Evolutionary conservation across 1,140 invertebrate genomes (phyloP), one percentile per base, ranked within the genome.

Genomic region (Andricus grossulariae): DNA sequence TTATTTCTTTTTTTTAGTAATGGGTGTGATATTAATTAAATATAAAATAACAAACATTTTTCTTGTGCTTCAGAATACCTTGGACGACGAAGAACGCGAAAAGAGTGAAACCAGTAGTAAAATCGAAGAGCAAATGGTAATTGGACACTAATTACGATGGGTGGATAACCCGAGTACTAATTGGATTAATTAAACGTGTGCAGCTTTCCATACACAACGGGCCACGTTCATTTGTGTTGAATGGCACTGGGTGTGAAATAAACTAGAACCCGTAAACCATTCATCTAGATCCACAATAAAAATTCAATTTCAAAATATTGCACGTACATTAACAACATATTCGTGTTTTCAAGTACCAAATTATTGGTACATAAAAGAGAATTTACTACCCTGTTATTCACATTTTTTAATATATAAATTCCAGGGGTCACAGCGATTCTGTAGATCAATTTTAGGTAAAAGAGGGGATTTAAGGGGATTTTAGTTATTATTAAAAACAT

Each of bases 141-240:
- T 83, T 77, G 80, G 78, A 13, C 25, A 21, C 70, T 79, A 81
- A 84, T 82, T 85, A 78, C 77, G 71, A 80, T 75, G 54, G 39
- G 19, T 60, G n/a, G 79, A 79, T 78, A 70, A 79, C 74, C 50
- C 71, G 66, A 21, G 55, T 32, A 77, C 75, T 85, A 85, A 86
- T 85, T 85, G 83, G 81, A 85, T 86, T 85, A 86, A 86, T 84
- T 80, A 83, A 83, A 79, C 66, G 39, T 32, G 25, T 66, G 60
- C 60, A 39, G 60, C 60, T 66, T 66, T 66, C 25, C 32, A 39
- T 66, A 66, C 11, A 66, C 32, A 13, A n/a, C n/a, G 60, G n/a
- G 32, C 32, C 32, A 39, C 60, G 16, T 32, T 66, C 32, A 39
- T 66, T 66, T 66, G 39, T 39, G 25, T 25, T 39, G 25, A 39